phyloP scores from a whole-genome alignment of 2,113 vertebrate genomes.

The Oceanites oceanicus region DNA sequence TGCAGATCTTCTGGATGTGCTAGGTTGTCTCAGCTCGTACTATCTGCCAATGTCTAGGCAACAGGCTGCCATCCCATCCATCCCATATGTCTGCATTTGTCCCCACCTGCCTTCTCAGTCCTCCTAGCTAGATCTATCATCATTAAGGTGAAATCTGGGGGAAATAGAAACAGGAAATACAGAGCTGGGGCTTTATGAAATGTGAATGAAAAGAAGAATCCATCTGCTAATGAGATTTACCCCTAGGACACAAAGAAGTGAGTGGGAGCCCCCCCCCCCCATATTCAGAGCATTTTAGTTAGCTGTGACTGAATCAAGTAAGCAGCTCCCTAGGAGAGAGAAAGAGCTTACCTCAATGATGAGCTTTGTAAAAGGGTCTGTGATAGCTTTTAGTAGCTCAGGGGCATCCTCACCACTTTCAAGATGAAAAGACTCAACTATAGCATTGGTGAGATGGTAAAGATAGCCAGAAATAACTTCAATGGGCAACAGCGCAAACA shows the following conservation, averaged over 20 bases:
- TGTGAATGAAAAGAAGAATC: background rate
- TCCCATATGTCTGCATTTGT: background rate
- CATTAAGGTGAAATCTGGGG: background rate
- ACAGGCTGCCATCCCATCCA: background rate
- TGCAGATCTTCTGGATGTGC: background rate
- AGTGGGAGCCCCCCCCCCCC: background rate
- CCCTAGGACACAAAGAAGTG: background rate
- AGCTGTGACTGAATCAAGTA: background rate
- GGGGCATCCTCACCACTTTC: conserved; percentile 88
- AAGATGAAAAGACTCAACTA: conserved; percentile 85
- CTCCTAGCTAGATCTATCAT: background rate
- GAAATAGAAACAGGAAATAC: background rate
- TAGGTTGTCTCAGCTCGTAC: background rate
- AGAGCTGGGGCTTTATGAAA: background rate
- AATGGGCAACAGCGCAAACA: conserved; percentile 86
- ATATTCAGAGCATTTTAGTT: background rate
- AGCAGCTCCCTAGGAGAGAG: background rate
- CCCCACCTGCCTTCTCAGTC: background rate
- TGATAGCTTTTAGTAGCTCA: conserved; percentile 92
- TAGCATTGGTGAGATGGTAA: conserved; percentile 78
- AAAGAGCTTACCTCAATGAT: conserved; percentile 86
- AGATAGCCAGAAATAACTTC: conserved; percentile 86
- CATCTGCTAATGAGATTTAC: background rate
- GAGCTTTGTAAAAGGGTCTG: conserved; percentile 89
- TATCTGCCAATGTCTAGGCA: background rate